These are phyloP conservation scores for Microctenopoma lineatum DNA, from an alignment of 2,797 vertebrate species.

Conservation along the genomic window DNA sequence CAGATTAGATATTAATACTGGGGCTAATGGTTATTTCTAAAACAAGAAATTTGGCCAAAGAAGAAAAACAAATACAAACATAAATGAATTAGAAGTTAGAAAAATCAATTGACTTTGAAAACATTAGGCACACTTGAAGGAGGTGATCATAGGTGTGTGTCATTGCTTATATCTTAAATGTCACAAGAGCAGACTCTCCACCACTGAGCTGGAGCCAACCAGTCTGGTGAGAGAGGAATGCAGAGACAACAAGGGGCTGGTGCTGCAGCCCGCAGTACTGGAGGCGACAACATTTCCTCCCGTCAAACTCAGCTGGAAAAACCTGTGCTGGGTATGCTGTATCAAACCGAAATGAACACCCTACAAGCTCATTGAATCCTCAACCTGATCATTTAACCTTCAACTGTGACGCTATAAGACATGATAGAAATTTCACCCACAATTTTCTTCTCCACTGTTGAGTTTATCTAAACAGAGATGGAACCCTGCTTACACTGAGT, in stretches of 20 bases:
- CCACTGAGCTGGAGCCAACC: slow-evolving; percentile 73
- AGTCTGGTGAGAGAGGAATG: slow-evolving; percentile 73
- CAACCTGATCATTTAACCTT: background rate
- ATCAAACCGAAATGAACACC: slow-evolving; percentile 21
- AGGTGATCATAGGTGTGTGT: slow-evolving; percentile 60
- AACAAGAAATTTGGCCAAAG: background rate
- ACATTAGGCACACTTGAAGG: slow-evolving; percentile 44
- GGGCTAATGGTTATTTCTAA: background rate
- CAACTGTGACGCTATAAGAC: background rate
- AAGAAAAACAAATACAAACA: background rate
- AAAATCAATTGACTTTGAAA: slow-evolving; percentile 74
- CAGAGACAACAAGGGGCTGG: slow-evolving; percentile 52
- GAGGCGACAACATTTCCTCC: slow-evolving; percentile 26
- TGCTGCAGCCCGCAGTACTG: slow-evolving; percentile 22
- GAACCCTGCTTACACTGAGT: background rate
- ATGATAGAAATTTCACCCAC: too few species aligned
- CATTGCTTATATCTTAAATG: slow-evolving; percentile 74
- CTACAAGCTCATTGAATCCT: slow-evolving; percentile 14
- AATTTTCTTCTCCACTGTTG: background rate
- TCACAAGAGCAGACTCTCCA: slow-evolving; percentile 73
- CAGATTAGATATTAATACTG: background rate
- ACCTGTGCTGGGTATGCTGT: slow-evolving; percentile 24
- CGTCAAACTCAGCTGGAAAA: slow-evolving; percentile 48
- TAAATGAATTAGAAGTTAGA: slow-evolving; percentile 20
- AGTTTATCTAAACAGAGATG: background rate